Evolutionary conservation across 2,888 invertebrate genomes (phyloP).

Genomic region (Clistopyga incitator): DNA sequence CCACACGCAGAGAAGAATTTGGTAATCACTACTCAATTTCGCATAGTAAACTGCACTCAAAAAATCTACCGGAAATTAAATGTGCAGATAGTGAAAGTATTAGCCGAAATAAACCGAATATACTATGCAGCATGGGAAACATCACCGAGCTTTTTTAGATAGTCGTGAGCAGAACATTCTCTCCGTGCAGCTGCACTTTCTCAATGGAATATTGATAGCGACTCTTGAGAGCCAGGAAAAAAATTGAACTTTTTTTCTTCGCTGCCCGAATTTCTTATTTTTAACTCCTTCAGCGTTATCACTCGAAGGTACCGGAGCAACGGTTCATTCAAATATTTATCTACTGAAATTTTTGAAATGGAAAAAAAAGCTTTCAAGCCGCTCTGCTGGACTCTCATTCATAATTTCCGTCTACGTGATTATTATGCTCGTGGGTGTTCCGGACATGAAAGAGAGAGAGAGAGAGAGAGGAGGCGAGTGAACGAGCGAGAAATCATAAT

Average conservation of each 20-base stretch:
- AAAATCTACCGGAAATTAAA: too few species aligned
- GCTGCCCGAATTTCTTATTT: too few species aligned
- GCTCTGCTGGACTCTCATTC: slow-evolving; percentile 31
- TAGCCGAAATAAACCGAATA: too few species aligned
- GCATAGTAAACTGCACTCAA: too few species aligned
- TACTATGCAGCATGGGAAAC: too few species aligned
- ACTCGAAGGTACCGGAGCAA: not conserved
- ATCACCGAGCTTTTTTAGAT: too few species aligned
- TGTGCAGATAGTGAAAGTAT: too few species aligned
- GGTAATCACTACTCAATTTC: not conserved
- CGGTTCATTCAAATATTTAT: not conserved
- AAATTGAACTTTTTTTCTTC: too few species aligned
- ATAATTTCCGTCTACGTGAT: slow-evolving; percentile 38
- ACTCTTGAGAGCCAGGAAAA: not conserved
- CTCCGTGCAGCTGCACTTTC: not conserved
- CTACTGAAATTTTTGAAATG: slow-evolving; percentile 3
- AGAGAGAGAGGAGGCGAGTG: not conserved
- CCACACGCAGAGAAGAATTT: slow-evolving; percentile 7
- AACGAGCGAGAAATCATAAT: slow-evolving; percentile 1
- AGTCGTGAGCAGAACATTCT: too few species aligned
- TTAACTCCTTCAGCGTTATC: too few species aligned
- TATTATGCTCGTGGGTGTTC: slow-evolving; percentile 42
- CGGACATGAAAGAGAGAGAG: slow-evolving; percentile 10
- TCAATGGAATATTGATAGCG: not conserved
- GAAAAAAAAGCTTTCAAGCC: slow-evolving; percentile 1